Conservation (phyloP, 1,140 invertebrate species). For the Lineus longissimus region DNA sequence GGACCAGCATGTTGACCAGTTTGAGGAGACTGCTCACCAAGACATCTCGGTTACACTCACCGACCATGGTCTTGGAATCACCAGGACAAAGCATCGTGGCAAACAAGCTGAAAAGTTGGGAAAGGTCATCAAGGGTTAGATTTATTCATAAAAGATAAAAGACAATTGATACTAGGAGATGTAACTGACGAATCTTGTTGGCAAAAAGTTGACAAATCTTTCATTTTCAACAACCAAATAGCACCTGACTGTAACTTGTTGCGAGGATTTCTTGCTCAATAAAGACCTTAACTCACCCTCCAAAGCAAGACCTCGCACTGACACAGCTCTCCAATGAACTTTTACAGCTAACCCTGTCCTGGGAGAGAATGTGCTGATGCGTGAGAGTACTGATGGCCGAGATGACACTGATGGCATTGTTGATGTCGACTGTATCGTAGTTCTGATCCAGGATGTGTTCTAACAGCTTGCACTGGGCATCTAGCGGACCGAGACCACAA, state of each 20-base stretch:
- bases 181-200: too few relatives aligned
- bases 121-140: too few relatives aligned
- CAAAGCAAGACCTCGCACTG: conserved; percentile 56
- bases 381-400: conserved; percentile 67
- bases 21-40: conserved; percentile 68
- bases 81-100: conserved; percentile 64
- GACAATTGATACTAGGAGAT: too few relatives aligned
- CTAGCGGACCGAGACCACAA: conserved; percentile 70
- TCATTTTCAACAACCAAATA: too few relatives aligned
- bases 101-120: conserved; percentile 52
- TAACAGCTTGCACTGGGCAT: conserved; percentile 74
- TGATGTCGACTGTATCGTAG: conserved; percentile 67
- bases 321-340: conserved; percentile 51
- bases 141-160: too few relatives aligned
- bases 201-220: too few relatives aligned
- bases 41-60: conserved; percentile 62
- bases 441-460: conserved; percentile 65
- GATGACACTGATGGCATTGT: conserved; percentile 69
- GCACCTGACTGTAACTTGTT: too few relatives aligned
- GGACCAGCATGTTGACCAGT: conserved; percentile 65
- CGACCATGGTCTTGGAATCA: conserved; percentile 57
- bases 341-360: conserved; percentile 56
- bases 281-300: conserved; percentile 56
- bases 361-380: conserved; percentile 60
- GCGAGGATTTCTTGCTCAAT: too few relatives aligned